A percentile compares a stretch with the other conserved stretches of the same genome.
These are phyloP conservation scores for Alsophila aescularia DNA, from an alignment of 2,888 invertebrate species.

Conservation along the genomic window DNA sequence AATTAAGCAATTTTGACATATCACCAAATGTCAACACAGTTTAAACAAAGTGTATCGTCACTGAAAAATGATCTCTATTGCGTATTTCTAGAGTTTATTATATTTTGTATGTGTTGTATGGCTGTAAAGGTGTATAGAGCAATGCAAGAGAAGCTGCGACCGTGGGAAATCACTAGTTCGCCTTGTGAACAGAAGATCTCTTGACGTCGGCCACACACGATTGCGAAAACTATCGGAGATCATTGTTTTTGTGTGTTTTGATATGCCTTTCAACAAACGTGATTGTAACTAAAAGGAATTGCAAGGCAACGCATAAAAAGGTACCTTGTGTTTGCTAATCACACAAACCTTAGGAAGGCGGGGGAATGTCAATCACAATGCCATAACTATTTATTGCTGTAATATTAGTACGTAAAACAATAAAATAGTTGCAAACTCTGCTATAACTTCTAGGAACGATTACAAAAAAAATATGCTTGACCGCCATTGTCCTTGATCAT, in stretches of 20 bases:
- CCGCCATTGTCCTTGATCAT: too few species aligned
- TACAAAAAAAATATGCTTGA: too few species aligned
- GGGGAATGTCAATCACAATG: too few species aligned
- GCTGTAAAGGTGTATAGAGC: constrained; percentile 11
- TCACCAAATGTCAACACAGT: constrained; percentile 34
- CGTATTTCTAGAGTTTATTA: constrained; percentile 19
- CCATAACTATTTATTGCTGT: too few species aligned
- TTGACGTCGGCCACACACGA: constrained; percentile 6
- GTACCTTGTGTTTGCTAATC: too few species aligned
- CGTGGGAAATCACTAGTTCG: constrained; percentile 39
- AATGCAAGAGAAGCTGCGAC: constrained; percentile 32
- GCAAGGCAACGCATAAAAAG: too few species aligned
- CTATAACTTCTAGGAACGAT: too few species aligned
- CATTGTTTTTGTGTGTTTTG: constrained; percentile 16
- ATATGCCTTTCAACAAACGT: not conserved
- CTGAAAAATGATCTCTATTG: constrained; percentile 15
- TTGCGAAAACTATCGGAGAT: constrained; percentile 33
- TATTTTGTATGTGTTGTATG: not conserved
- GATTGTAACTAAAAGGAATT: not conserved
- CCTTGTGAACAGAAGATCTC: constrained; percentile 30
- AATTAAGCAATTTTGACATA: constrained; percentile 36
- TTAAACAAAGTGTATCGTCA: constrained; percentile 7
- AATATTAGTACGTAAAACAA: too few species aligned
- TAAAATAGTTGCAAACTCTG: too few species aligned
- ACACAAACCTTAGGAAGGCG: too few species aligned